Evolutionary conservation across 37 sponge, comb jelly and placozoan species (phyloP).

Genomic region (Dysidea cf. avara): DNA sequence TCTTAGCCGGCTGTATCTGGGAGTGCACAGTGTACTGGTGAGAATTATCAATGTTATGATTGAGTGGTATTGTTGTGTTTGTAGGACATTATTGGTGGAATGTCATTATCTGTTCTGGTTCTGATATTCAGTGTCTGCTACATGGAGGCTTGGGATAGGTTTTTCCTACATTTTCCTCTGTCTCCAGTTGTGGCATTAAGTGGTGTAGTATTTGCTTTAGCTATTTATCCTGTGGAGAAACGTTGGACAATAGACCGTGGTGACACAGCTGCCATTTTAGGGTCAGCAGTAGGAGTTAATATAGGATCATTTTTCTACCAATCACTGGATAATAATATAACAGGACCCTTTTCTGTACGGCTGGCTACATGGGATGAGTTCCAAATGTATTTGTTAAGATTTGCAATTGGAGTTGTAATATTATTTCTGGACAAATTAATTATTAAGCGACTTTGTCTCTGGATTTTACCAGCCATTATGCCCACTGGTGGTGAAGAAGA

Average conservation of each 20-base stretch:
- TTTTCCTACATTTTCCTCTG: slow-evolving; percentile 29
- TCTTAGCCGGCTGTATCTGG: slow-evolving; percentile 84
- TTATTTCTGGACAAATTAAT: slow-evolving; percentile 68
- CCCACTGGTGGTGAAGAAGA: slow-evolving; percentile 76
- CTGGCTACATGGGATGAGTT: slow-evolving; percentile 44
- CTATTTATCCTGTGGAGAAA: slow-evolving; percentile 78
- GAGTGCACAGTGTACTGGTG: slow-evolving; percentile 84
- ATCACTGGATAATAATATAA: slow-evolving; percentile 39
- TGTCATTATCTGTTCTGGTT: slow-evolving; percentile 54
- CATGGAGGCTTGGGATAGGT: slow-evolving; percentile 50
- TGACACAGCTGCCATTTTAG: slow-evolving; percentile 88
- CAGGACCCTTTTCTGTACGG: slow-evolving; percentile 38
- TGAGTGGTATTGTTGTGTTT: neutral
- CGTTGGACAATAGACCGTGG: slow-evolving; percentile 87
- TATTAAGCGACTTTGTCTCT: slow-evolving; percentile 81
- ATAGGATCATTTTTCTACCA: slow-evolving; percentile 33
- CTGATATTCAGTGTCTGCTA: slow-evolving; percentile 29
- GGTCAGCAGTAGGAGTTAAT: slow-evolving; percentile 45
- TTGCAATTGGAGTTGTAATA: slow-evolving; percentile 69
- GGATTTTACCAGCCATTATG: slow-evolving; percentile 78
- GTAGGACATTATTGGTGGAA: slow-evolving; percentile 78
- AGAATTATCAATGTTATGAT: neutral
- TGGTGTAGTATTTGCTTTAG: slow-evolving; percentile 51
- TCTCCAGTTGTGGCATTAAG: slow-evolving; percentile 14
- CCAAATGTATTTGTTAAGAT: slow-evolving; percentile 53